Evolutionary conservation across 1,140 invertebrate species (phyloP), one percentile per base, ranked within the genome.

Genomic region (Calephelis nemesis): DNA sequence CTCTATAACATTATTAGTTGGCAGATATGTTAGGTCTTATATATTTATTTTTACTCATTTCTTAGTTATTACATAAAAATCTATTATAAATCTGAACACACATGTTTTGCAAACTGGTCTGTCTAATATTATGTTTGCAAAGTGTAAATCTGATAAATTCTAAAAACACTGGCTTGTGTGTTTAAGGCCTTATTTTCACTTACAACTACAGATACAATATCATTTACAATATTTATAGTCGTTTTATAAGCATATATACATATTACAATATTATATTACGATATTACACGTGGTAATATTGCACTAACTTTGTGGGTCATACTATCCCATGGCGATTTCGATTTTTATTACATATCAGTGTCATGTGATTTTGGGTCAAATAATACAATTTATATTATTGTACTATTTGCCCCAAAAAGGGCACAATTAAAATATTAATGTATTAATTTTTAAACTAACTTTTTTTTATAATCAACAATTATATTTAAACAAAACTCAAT

Each of bases 121-220:
- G 54, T 58, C 54, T 58, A 58, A 58, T 52, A 52, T 52, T 13
- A 58, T 58, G 54, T 58, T 39, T 39, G 54, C 54, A 39, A 58
- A 58, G 54, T 58, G 54, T 58, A 58, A 58, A 58, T 58, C 54
- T 30, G 19, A 58, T 58, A 58, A 58, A 58, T 39, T 58, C 54
- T 58, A 58, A 58, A 54, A 58, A 58, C 54, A 58, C 52, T 58
- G 52, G 52, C 52, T 58, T 58, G 52, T 58, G 52, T 58, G 52
- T 58, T 58, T 58, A 58, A 58, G 52, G 52, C 52, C 52, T 58
- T 58, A 58, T 58, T 58, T 58, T 58, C 52, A 58, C 54, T 58
- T 58, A 58, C 15, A 58, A 58, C 54, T 58, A 58, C 54, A 19
- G 54, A 58, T 58, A 30, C 54, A 12, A 30, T 58, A 58, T 58